Percentiles rank a stretch among this genome's conserved stretches.
Evolutionary conservation across 1,140 invertebrate species (phyloP).

Genomic region (Temnothorax nylanderi): DNA sequence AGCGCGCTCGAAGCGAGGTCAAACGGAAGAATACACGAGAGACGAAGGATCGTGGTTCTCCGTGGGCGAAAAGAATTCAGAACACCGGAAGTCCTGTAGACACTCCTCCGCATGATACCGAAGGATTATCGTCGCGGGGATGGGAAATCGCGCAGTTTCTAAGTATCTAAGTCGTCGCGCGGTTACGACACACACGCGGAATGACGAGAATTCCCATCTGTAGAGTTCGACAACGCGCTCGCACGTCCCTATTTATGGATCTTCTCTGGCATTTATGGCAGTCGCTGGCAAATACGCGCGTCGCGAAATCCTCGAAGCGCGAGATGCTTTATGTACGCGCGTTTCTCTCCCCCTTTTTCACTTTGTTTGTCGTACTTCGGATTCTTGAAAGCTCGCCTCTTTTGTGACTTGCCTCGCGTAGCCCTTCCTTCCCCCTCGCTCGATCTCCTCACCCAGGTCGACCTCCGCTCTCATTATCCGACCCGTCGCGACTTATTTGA

Average conservation of each 20-base stretch:
- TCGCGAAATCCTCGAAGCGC: slow-evolving; percentile 54
- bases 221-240: slow-evolving; percentile 53
- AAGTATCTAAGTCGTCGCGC: not conserved
- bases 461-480: slow-evolving; percentile 42
- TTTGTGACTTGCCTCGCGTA: slow-evolving; percentile 7
- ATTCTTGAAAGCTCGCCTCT: slow-evolving; percentile 41
- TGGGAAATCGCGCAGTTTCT: slow-evolving; percentile 35
- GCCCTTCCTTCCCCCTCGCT: not conserved
- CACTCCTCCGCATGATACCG: slow-evolving; percentile 41
- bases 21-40: slow-evolving; percentile 43
- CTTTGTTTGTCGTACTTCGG: slow-evolving; percentile 9
- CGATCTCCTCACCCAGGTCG: not conserved
- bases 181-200: slow-evolving; percentile 38
- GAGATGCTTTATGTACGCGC: slow-evolving; percentile 39
- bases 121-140: slow-evolving; percentile 57
- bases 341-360: slow-evolving; percentile 2
- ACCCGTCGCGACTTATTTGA: slow-evolving; percentile 36
- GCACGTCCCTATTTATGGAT: slow-evolving; percentile 71
- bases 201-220: slow-evolving; percentile 71
- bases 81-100: not conserved
- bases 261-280: slow-evolving; percentile 64
- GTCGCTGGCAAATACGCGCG: slow-evolving; percentile 63
- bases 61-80: not conserved
- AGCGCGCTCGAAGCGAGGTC: slow-evolving; percentile 46
- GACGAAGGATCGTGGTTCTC: slow-evolving; percentile 14